Percentiles rank a stretch among this genome's conserved stretches.
phyloP scores from a whole-genome alignment of 1,140 invertebrate genomes.

The Gonioctena quinquepunctata region DNA sequence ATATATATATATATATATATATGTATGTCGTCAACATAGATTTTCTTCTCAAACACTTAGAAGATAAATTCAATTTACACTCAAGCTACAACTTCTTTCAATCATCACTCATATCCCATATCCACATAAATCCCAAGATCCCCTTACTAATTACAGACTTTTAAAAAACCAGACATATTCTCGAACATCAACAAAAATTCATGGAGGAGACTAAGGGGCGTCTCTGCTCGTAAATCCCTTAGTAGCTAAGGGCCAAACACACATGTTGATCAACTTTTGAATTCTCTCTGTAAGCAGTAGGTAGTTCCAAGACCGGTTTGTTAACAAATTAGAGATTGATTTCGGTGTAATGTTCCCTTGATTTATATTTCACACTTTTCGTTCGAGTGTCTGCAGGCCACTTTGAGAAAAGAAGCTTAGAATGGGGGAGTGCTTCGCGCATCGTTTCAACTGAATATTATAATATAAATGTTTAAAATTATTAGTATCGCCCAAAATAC shows the following conservation, averaged over 20 bases:
- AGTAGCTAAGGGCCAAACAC: background rate
- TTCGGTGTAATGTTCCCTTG: constrained; percentile 30
- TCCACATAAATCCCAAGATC: background rate
- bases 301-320: constrained; percentile 31
- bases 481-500: too few relatives aligned
- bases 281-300: background rate
- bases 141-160: constrained; percentile 11
- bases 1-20: background rate
- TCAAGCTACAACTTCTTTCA: too few relatives aligned
- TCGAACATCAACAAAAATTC: constrained; percentile 5
- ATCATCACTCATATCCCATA: too few relatives aligned
- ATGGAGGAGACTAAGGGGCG: constrained; percentile 3
- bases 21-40: too few relatives aligned
- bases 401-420: background rate
- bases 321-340: constrained; percentile 42
- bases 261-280: constrained; percentile 4
- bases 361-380: constrained; percentile 38
- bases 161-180: background rate
- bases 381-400: background rate
- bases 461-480: too few relatives aligned
- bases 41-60: too few relatives aligned
- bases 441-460: too few relatives aligned
- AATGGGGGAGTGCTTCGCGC: too few relatives aligned
- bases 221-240: background rate
- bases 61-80: too few relatives aligned